These are phyloP conservation scores for Chaenocephalus aceratus DNA, from an alignment of 2,113 vertebrate species.

Conservation along the genomic window DNA sequence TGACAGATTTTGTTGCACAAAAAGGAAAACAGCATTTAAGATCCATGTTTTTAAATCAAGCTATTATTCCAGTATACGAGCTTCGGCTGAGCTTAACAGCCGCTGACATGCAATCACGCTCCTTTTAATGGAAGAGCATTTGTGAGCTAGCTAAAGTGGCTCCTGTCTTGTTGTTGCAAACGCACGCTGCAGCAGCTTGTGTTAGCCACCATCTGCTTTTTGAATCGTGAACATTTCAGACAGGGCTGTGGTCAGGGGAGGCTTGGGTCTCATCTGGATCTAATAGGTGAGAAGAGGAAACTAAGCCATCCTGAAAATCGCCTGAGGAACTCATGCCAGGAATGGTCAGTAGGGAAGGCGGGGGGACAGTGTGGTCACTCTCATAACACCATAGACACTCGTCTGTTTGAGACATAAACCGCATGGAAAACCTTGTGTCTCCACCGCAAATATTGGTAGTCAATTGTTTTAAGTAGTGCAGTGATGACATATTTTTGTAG, in stretches of 20 bases:
- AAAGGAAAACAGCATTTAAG: constrained; percentile 51
- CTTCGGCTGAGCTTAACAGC: constrained; percentile 37
- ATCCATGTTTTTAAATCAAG: constrained; percentile 56
- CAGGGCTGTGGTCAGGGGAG: constrained; percentile 46
- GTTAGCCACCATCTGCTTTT: constrained; percentile 73
- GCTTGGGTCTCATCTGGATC: constrained; percentile 75
- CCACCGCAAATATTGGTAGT: constrained; percentile 8
- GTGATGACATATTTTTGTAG: too few relatives aligned
- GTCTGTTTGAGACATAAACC: not conserved
- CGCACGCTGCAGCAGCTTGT: constrained; percentile 10
- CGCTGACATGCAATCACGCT: constrained; percentile 43
- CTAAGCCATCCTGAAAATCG: constrained; percentile 64
- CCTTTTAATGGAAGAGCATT: constrained; percentile 60
- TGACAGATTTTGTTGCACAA: constrained; percentile 36
- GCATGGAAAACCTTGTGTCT: constrained; percentile 7
- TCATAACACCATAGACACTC: too few relatives aligned
- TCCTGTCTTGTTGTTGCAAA: constrained; percentile 30
- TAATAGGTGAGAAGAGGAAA: constrained; percentile 78
- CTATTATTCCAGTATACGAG: constrained; percentile 35
- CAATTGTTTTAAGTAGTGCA: not conserved
- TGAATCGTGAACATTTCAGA: constrained; percentile 64
- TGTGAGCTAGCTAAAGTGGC: constrained; percentile 34
- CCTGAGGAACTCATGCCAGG: constrained; percentile 53
- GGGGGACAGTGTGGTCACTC: not conserved
- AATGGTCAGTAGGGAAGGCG: constrained; percentile 24